Percentiles rank a stretch among this genome's conserved stretches.
These are phyloP conservation scores for Peromyscus maniculatus DNA, from an alignment of 2,113 vertebrate species.

Conservation along the genomic window DNA sequence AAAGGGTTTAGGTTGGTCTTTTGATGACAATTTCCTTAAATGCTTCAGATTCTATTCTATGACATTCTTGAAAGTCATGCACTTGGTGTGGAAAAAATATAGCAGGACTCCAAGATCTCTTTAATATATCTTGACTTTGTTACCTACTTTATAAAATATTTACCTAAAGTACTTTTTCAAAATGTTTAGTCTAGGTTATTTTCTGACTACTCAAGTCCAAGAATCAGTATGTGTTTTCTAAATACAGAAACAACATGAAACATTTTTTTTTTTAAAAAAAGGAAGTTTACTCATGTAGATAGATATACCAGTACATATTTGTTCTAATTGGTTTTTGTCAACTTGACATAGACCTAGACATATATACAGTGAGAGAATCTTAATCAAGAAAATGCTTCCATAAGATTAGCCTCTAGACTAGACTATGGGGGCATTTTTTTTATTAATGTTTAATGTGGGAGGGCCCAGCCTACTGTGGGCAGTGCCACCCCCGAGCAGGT, in stretches of 20 bases:
- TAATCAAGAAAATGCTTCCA: not conserved
- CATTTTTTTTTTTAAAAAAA: no score
- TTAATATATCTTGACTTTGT: conserved; percentile 31
- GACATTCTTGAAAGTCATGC: not conserved
- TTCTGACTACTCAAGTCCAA: not conserved
- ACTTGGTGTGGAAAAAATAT: not conserved
- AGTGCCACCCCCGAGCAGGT: not conserved
- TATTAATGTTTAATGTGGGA: not conserved
- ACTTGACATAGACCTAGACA: not conserved
- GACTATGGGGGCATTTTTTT: not conserved
- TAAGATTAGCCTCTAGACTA: not conserved
- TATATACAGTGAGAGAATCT: not conserved
- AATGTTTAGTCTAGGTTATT: conserved; percentile 16
- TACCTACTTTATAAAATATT: conserved; percentile 32
- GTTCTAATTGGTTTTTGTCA: not conserved
- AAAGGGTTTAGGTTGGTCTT: not conserved
- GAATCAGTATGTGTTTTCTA: conserved; percentile 19
- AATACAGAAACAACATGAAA: not conserved
- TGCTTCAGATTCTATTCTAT: not conserved
- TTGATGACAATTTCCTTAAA: not conserved
- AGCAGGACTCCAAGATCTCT: not conserved
- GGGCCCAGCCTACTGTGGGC: not conserved
- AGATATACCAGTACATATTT: not conserved
- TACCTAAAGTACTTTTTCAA: not conserved
- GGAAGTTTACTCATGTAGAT: not conserved